These are phyloP conservation scores for Conops quadrifasciatus DNA, from an alignment of 2,888 invertebrate genomes.

Conservation along the genomic window DNA sequence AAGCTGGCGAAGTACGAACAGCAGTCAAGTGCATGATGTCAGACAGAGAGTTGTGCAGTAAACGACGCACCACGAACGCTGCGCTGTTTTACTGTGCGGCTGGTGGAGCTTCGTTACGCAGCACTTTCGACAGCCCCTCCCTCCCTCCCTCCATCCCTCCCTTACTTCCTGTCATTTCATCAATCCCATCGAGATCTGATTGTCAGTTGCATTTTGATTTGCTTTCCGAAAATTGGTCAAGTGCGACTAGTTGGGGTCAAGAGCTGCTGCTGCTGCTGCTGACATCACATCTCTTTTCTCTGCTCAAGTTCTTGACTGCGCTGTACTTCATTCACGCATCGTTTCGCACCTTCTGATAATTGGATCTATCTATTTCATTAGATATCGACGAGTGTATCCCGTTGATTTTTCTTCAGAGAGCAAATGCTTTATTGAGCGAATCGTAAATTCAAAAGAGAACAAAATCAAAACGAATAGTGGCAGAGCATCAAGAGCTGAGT, in stretches of 20 bases:
- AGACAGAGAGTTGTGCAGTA: conserved; percentile 13
- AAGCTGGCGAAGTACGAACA: conserved; percentile 3
- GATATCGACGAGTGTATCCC: no score
- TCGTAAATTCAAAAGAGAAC: no score
- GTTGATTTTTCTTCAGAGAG: no score
- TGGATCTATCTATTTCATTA: no score
- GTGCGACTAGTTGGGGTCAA: conserved; percentile 23
- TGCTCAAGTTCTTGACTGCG: neutral
- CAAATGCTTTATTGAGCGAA: no score
- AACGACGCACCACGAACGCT: conserved; percentile 11
- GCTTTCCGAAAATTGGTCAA: conserved; percentile 29
- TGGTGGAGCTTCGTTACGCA: neutral
- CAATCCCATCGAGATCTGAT: conserved; percentile 2
- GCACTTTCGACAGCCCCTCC: neutral
- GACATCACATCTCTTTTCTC: neutral
- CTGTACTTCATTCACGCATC: neutral
- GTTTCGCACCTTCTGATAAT: neutral
- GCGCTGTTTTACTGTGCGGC: neutral
- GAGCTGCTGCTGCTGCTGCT: conserved; percentile 17
- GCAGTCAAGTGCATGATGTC: conserved; percentile 14
- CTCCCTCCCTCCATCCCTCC: neutral
- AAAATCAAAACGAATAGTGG: no score
- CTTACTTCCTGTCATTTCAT: neutral
- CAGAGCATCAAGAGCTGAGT: no score
- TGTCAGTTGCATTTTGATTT: conserved; percentile 20